Conservation (phyloP, 2,797 vertebrate genomes). For the Limnodromus scolopaceus region DNA sequence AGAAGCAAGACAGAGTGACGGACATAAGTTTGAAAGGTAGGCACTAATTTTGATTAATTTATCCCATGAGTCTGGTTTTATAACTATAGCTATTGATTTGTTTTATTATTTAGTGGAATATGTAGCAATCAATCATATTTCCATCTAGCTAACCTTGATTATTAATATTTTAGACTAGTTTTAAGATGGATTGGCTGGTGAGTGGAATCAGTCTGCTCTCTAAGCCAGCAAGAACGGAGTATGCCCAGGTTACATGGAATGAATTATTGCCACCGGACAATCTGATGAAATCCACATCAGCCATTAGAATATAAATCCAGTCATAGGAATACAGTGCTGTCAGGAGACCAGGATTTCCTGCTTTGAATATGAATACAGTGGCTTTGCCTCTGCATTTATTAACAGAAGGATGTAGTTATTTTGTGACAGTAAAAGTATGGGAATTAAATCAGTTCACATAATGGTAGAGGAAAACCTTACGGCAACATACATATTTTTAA, state of each 20-base stretch:
- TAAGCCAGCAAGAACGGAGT: not conserved
- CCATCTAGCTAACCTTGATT: conserved; percentile 47
- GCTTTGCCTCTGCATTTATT: not conserved
- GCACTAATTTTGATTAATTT: conserved; percentile 40
- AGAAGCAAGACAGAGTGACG: not conserved
- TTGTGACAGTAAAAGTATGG: not conserved
- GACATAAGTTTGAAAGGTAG: not conserved
- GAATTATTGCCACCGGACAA: conserved; percentile 24
- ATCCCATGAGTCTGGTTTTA: conserved; percentile 32
- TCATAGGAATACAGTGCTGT: not conserved
- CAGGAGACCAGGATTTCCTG: conserved; percentile 7
- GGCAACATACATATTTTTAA: not conserved
- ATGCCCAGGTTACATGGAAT: not conserved
- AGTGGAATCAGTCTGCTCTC: not conserved
- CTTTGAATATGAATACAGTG: conserved; percentile 1
- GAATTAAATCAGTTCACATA: not conserved
- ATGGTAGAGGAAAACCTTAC: not conserved
- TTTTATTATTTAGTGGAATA: conserved; percentile 60
- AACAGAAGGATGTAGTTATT: not conserved
- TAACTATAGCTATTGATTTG: conserved; percentile 50
- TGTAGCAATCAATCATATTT: conserved; percentile 55
- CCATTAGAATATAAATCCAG: conserved; percentile 33
- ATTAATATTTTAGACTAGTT: conserved; percentile 65
- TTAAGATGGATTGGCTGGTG: conserved; percentile 27
- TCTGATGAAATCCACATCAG: conserved; percentile 40